phyloP scores from a whole-genome alignment of 2,113 vertebrate species.

The Takifugu flavidus region DNA sequence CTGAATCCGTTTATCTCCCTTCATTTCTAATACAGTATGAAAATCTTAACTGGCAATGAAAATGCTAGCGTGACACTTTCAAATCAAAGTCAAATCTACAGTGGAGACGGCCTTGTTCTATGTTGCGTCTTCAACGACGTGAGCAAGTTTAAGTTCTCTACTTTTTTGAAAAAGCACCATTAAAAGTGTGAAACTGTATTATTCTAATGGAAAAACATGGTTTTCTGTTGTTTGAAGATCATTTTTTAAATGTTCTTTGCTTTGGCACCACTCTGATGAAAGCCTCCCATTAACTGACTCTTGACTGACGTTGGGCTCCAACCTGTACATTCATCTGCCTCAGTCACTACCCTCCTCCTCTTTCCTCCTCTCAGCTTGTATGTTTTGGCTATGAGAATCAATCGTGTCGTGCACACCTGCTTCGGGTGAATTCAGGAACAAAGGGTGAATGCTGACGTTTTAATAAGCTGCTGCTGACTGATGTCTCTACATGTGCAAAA shows the following conservation, averaged over 20 bases:
- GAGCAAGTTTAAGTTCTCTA: not conserved
- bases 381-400: conserved; percentile 11
- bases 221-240: not conserved
- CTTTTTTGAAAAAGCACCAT: not conserved
- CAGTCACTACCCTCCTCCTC: conserved; percentile 4
- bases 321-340: not conserved
- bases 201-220: too few species aligned
- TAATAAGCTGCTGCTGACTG: conserved; percentile 51
- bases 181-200: not conserved
- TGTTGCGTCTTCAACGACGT: not conserved
- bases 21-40: not conserved
- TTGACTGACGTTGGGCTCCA: not conserved
- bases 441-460: conserved; percentile 26
- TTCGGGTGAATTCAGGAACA: conserved; percentile 19
- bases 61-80: not conserved
- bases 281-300: too few species aligned
- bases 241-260: not conserved
- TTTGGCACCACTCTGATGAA: not conserved
- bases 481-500: conserved; percentile 21
- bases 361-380: conserved; percentile 12
- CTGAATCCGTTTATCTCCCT: not conserved
- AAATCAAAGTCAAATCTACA: not conserved
- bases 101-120: too few species aligned
- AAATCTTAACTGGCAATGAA: too few species aligned
- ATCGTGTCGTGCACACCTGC: conserved; percentile 30